Evolutionary conservation across 2,888 invertebrate species (phyloP).

Genomic region (Campopleginae sp.): DNA sequence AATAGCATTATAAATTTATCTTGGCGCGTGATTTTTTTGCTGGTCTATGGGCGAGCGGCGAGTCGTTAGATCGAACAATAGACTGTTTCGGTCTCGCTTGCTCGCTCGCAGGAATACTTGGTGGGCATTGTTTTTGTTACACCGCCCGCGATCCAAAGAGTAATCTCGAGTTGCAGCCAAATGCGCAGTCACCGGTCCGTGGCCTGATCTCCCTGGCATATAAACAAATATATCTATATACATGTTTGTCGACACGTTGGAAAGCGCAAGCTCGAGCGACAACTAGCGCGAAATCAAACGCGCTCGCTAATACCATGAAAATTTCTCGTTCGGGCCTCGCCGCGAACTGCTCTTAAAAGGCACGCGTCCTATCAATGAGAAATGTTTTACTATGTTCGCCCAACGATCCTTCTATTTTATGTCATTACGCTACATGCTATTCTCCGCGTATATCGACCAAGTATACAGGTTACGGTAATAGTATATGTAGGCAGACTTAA

Average conservation of each 20-base stretch:
- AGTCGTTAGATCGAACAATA: constrained; percentile 75
- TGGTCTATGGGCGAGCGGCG: constrained; percentile 68
- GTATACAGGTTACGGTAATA: constrained; percentile 31
- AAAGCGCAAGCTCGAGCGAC: constrained; percentile 40
- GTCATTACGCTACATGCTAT: constrained; percentile 15
- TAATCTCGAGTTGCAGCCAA: constrained; percentile 39
- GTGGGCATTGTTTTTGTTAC: constrained; percentile 45
- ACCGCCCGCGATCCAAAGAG: constrained; percentile 50
- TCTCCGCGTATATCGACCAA: not conserved
- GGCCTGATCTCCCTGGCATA: constrained; percentile 21
- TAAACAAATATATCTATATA: not conserved
- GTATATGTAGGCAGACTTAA: constrained; percentile 28
- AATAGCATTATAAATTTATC: constrained; percentile 80
- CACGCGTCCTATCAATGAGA: constrained; percentile 74
- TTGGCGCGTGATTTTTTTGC: constrained; percentile 43
- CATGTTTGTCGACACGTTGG: not conserved
- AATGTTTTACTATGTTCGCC: constrained; percentile 77
- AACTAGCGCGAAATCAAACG: constrained; percentile 62
- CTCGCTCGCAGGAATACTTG: constrained; percentile 24
- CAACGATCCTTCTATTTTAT: constrained; percentile 70
- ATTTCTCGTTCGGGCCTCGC: constrained; percentile 52
- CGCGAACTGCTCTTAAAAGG: constrained; percentile 52
- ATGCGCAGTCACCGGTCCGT: constrained; percentile 53
- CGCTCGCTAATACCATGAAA: constrained; percentile 59
- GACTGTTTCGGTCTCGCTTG: constrained; percentile 55